Percentiles rank a stretch among this genome's conserved stretches.
Conservation (phyloP, 2,797 vertebrate species). For the Prionace glauca region DNA sequence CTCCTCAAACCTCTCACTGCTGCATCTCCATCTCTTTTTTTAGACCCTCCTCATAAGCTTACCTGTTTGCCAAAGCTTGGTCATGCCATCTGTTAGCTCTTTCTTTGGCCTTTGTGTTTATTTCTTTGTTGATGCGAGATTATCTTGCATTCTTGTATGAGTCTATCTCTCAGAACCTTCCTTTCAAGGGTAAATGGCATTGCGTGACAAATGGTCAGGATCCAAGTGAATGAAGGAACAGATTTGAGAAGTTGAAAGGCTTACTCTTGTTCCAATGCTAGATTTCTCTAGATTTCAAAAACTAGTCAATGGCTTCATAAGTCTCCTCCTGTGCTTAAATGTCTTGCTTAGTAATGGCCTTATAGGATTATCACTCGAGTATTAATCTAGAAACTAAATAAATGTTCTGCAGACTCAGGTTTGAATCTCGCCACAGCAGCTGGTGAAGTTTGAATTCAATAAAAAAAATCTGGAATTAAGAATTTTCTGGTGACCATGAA, state of each 20-base stretch:
- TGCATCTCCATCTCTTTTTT: neutral
- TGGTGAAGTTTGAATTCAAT: too few relatives aligned
- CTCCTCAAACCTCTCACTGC: neutral
- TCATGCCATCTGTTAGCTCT: neutral
- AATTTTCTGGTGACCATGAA: too few relatives aligned
- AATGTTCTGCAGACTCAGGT: too few relatives aligned
- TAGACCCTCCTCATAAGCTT: neutral
- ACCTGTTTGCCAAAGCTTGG: neutral
- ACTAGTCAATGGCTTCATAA: neutral
- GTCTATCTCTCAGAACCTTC: neutral
- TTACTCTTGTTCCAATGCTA: neutral
- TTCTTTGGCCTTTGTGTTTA: neutral
- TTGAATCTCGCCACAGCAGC: too few relatives aligned
- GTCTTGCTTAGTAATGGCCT: neutral
- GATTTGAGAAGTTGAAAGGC: neutral
- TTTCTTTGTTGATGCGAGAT: neutral
- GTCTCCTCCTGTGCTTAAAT: neutral
- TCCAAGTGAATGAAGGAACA: neutral
- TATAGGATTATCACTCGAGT: too few relatives aligned
- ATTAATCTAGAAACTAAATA: too few relatives aligned
- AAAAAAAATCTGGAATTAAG: too few relatives aligned
- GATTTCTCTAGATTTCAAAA: neutral
- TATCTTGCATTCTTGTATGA: neutral
- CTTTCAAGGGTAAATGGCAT: neutral
- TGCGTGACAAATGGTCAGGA: neutral